Evolutionary conservation across 2,888 invertebrate species (phyloP).

Genomic region (Pedicia rivosa): DNA sequence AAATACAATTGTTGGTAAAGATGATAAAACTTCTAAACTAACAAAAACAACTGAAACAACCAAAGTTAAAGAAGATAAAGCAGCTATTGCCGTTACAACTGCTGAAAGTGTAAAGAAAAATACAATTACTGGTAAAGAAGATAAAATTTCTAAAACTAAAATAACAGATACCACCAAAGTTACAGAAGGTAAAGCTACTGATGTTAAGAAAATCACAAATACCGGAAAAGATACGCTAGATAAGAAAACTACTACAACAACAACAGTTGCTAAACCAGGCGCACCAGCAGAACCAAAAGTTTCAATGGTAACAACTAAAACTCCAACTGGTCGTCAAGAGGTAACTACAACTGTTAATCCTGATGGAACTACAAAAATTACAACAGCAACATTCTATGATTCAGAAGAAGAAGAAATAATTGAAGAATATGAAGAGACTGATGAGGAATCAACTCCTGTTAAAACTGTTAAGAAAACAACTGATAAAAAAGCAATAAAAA

Average conservation of each 20-base stretch:
- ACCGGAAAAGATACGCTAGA: slow-evolving; percentile 6
- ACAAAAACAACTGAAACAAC: slow-evolving; percentile 1
- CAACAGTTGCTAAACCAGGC: slow-evolving; percentile 2
- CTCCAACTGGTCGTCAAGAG: neutral
- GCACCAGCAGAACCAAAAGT: slow-evolving; percentile 5
- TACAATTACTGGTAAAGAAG: slow-evolving; percentile 6
- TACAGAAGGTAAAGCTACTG: too few relatives aligned
- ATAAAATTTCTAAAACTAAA: too few relatives aligned
- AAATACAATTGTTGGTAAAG: too few relatives aligned
- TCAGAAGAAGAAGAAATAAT: slow-evolving; percentile 17
- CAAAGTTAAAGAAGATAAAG: slow-evolving; percentile 4
- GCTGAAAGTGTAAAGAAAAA: too few relatives aligned
- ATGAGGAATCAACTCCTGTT: slow-evolving; percentile 11
- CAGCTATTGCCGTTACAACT: slow-evolving; percentile 2
- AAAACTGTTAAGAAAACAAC: slow-evolving; percentile 14
- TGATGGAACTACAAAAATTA: slow-evolving; percentile 27
- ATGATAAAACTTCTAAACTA: neutral
- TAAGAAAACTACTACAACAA: slow-evolving; percentile 12
- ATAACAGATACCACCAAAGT: too few relatives aligned
- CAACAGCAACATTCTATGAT: slow-evolving; percentile 27
- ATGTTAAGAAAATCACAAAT: too few relatives aligned
- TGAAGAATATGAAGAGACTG: slow-evolving; percentile 3
- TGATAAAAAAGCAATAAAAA: neutral
- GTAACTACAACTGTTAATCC: neutral
- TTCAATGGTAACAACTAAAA: slow-evolving; percentile 16